Evolutionary conservation across 2,113 vertebrate genomes (phyloP), one percentile per base, ranked within the genome.

Genomic region (Lasiurus borealis): DNA sequence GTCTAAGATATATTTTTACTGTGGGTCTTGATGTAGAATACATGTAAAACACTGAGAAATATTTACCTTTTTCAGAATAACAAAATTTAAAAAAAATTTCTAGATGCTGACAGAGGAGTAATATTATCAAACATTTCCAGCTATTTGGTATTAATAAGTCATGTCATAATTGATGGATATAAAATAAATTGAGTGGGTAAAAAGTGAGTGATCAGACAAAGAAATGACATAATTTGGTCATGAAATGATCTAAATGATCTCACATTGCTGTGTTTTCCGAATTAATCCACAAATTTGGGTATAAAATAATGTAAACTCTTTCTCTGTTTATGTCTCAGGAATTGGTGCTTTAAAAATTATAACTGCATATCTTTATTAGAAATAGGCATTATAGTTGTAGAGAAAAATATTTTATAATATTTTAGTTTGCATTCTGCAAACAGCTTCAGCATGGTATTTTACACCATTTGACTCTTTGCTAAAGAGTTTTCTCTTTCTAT

Each of bases 61-160:
- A 76, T 62, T 91, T 80, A n/a, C 44, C 29, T 82, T 96, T 78
- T 23, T 34, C 66, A 85, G 89, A 94, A 23, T 54, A 73, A 44
- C 36, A 14, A 52, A 12, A 21, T 85, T 40, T 40, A 18, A 23
- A 50, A 36, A 50, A 69, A 14, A 31, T 6, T 92, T 31, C 62
- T 50, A 34, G 27, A 78, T 50, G 69, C 21, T 59, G 46, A 40
- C n/a, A 82, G 59, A 86, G 44, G 69, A 50, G 29, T 7, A 73
- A 18, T 71, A 31, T 72, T 52, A 19, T 64, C 34, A 57, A 83
- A 68, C 23, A 18, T 69, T 46, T 83, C 71, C 36, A 73, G 29
- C 75, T 66, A 13, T 34, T 52, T 1, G 8, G 7, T 81, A 23
- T 36, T 18, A 82, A 69, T n/a, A 27, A 85, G 10, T 62, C 34